A percentile compares a stretch with the other conserved stretches of the same genome.
Evolutionary conservation across 2,113 vertebrate species (phyloP).

Genomic region (Entomyzon cyanotis): DNA sequence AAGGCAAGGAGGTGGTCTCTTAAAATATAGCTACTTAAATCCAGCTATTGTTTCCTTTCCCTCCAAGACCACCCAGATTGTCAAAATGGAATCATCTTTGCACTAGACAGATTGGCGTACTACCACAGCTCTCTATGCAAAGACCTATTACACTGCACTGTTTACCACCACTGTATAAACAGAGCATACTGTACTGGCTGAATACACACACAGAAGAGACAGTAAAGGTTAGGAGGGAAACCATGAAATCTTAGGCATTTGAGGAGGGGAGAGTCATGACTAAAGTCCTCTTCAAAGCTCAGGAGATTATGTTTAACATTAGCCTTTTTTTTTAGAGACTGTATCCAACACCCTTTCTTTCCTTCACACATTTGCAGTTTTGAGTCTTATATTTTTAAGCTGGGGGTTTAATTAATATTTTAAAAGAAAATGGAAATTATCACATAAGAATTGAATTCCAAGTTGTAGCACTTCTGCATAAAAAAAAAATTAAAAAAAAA

Average conservation of each 20-base stretch:
- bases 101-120: background rate
- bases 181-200: background rate
- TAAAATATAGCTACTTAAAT: background rate
- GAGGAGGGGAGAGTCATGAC: background rate
- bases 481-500: too few relatives aligned
- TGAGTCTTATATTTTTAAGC: background rate
- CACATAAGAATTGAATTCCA: background rate
- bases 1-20: background rate
- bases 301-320: background rate
- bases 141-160: background rate
- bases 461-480: background rate
- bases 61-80: constrained; percentile 50
- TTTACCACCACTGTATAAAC: constrained; percentile 2
- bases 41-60: constrained; percentile 20
- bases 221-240: background rate
- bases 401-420: background rate
- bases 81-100: background rate
- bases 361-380: background rate
- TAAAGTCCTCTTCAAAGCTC: background rate
- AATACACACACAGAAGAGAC: background rate
- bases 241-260: background rate
- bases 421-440: background rate
- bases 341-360: background rate
- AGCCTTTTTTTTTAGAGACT: background rate
- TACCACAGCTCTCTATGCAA: background rate